These are phyloP conservation scores for Barnardius zonarius DNA, from an alignment of 2,113 vertebrate genomes.

Conservation along the genomic window DNA sequence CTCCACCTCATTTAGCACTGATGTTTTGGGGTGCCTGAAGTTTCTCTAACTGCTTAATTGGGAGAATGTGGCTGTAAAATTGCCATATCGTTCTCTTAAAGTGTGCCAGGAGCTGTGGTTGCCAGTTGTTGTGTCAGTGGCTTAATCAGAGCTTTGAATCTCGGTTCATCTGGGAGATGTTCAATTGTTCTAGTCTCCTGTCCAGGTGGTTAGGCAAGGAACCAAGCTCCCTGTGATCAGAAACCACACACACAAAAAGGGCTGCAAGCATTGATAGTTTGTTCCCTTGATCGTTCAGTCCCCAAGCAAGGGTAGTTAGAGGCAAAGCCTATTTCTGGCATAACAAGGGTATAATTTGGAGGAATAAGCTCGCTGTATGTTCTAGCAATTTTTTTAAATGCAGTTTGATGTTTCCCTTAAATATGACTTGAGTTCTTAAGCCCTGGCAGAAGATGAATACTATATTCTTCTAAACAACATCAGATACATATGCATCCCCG, in stretches of 20 bases:
- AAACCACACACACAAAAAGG: neutral
- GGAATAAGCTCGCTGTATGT: neutral
- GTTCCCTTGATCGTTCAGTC: neutral
- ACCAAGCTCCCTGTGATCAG: neutral
- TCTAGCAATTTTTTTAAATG: constrained; percentile 3
- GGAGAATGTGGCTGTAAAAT: constrained; percentile 47
- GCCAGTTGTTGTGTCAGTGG: constrained; percentile 35
- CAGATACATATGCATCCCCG: neutral
- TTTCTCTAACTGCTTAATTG: constrained; percentile 47
- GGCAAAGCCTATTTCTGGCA: constrained; percentile 34
- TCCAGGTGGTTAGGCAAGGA: constrained; percentile 14
- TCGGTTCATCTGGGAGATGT: neutral
- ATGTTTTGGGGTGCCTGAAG: constrained; percentile 46
- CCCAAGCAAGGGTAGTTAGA: neutral
- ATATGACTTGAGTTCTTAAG: constrained; percentile 1
- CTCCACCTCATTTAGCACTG: neutral
- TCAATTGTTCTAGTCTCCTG: neutral
- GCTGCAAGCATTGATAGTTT: neutral
- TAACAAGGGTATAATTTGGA: constrained; percentile 48
- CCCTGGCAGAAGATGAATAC: constrained; percentile 41
- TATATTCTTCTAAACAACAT: constrained; percentile 9
- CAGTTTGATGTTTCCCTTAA: constrained; percentile 32
- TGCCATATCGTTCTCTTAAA: neutral
- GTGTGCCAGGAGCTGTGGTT: constrained; percentile 37
- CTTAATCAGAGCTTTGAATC: constrained; percentile 17